Percentiles rank a stretch among this genome's conserved stretches.
Evolutionary conservation across 2,113 vertebrate genomes (phyloP).

Genomic region (Alexandromys fortis): DNA sequence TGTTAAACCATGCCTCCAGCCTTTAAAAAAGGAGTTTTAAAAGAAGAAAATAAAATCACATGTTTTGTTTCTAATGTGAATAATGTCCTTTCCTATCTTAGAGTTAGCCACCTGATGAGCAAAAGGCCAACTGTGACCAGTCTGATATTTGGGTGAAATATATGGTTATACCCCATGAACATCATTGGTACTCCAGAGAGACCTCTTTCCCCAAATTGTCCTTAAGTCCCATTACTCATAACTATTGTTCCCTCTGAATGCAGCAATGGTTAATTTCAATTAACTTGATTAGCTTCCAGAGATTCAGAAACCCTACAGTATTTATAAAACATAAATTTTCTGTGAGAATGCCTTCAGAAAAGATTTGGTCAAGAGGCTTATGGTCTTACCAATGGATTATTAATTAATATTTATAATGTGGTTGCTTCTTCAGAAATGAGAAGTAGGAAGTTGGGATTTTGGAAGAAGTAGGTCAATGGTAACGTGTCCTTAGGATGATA

Average conservation of each 20-base stretch:
- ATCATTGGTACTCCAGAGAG: background rate
- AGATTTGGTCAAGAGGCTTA: background rate
- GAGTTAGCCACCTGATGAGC: background rate
- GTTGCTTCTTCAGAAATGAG: background rate
- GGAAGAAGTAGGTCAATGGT: background rate
- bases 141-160: too few relatives aligned
- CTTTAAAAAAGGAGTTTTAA: background rate
- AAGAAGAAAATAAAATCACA: background rate
- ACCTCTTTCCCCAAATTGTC: fast-evolving
- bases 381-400: background rate
- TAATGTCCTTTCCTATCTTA: background rate
- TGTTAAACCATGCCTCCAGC: background rate
- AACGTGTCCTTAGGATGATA: too few relatives aligned
- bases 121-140: fast-evolving
- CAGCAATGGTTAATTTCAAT: too few relatives aligned
- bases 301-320: background rate
- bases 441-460: background rate
- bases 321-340: background rate
- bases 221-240: background rate
- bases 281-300: background rate
- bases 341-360: background rate
- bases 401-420: background rate
- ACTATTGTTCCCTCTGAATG: background rate
- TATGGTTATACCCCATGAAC: fast-evolving
- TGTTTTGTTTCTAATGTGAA: background rate